Percentiles rank a stretch among this genome's conserved stretches.
Conservation (phyloP, 1,140 invertebrate genomes). For the Formica exsecta region DNA sequence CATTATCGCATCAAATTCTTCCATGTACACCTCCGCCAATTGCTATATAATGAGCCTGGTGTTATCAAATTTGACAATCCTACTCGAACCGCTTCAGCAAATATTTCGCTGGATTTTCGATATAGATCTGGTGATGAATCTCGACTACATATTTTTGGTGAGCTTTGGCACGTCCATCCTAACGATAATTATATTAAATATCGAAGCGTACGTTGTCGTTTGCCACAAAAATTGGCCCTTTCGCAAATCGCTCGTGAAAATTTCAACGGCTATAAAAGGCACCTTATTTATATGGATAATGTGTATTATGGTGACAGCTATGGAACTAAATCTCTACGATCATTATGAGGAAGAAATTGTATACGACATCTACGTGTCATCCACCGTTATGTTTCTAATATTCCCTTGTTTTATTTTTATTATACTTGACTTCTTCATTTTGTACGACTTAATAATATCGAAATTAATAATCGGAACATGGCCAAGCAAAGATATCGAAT, state of each 20-base stretch:
- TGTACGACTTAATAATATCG: constrained; percentile 69
- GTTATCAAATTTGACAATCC: constrained; percentile 77
- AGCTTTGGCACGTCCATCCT: constrained; percentile 78
- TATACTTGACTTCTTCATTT: constrained; percentile 68
- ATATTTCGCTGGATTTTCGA: constrained; percentile 73
- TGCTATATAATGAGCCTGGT: constrained; percentile 79
- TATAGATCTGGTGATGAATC: constrained; percentile 73
- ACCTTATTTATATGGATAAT: constrained; percentile 77
- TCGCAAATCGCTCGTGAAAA: constrained; percentile 58
- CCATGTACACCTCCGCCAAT: constrained; percentile 70
- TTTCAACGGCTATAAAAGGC: constrained; percentile 67
- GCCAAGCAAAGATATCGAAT: constrained; percentile 62
- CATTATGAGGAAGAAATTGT: constrained; percentile 72
- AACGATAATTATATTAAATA: constrained; percentile 77
- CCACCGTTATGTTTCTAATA: constrained; percentile 76
- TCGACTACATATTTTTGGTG: constrained; percentile 78
- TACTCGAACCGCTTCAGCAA: constrained; percentile 77
- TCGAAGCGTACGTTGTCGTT: constrained; percentile 76
- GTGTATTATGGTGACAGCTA: constrained; percentile 71
- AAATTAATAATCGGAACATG: constrained; percentile 60
- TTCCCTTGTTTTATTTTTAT: constrained; percentile 71
- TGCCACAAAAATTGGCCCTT: constrained; percentile 57
- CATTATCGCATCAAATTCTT: constrained; percentile 61
- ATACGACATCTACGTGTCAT: constrained; percentile 76
- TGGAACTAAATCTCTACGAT: constrained; percentile 79